phyloP scores from a whole-genome alignment of 2,797 vertebrate species.

The Thunnus albacares region DNA sequence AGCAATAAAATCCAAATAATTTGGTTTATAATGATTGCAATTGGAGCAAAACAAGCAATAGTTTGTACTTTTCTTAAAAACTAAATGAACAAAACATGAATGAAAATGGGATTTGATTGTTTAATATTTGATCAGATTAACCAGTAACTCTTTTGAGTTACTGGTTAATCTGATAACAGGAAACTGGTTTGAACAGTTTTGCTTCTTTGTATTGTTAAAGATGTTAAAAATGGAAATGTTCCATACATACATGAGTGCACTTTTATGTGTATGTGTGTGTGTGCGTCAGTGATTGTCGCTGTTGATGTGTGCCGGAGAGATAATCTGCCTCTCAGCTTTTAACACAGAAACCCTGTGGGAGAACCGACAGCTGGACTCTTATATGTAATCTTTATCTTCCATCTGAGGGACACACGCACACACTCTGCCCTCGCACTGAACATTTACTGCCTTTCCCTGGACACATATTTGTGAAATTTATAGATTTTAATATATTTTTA shows the following conservation, averaged over 20 bases:
- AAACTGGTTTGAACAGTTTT: not conserved
- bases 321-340: slow-evolving; percentile 62
- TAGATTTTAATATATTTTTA: not conserved
- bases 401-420: slow-evolving; percentile 33
- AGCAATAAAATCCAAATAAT: not conserved
- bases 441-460: not conserved
- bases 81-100: not conserved
- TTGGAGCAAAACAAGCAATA: not conserved
- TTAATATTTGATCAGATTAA: not conserved
- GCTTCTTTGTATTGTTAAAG: not conserved
- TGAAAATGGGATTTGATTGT: not conserved
- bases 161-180: not conserved
- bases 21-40: not conserved
- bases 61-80: not conserved
- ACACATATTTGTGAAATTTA: not conserved
- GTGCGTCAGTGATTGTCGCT: slow-evolving; percentile 14
- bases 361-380: slow-evolving; percentile 68
- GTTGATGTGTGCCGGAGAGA: slow-evolving; percentile 40
- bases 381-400: slow-evolving; percentile 61
- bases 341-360: slow-evolving; percentile 56
- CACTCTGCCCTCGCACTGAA: not conserved
- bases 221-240: not conserved
- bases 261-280: not conserved
- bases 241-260: not conserved
- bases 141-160: not conserved